These are phyloP conservation scores for Anguilla rostrata DNA, from an alignment of 2,113 vertebrate genomes.

Conservation along the genomic window DNA sequence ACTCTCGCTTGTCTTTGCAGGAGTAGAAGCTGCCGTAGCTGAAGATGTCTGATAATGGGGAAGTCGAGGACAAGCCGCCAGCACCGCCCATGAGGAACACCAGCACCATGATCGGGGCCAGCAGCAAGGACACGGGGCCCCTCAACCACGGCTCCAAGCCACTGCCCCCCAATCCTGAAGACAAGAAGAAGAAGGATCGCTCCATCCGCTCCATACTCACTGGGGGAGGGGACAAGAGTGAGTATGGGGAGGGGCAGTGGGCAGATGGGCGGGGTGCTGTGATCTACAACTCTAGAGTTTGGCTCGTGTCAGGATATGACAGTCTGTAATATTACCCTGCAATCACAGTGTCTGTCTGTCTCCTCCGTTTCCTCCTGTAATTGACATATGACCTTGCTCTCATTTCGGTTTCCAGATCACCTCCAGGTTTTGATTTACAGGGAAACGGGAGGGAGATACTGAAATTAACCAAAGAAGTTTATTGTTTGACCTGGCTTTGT, in stretches of 20 bases:
- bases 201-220: slow-evolving; percentile 89
- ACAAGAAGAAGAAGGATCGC: slow-evolving; percentile 91
- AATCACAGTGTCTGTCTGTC: not conserved
- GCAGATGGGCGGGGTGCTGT: not conserved
- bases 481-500: not conserved
- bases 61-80: slow-evolving; percentile 92
- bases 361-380: not conserved
- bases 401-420: not conserved
- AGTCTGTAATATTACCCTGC: not conserved
- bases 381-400: not conserved
- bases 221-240: slow-evolving; percentile 89
- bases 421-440: not conserved
- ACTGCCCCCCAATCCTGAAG: slow-evolving; percentile 91
- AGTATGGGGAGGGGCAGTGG: slow-evolving; percentile 35
- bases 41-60: slow-evolving; percentile 95
- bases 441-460: not conserved
- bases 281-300: not conserved
- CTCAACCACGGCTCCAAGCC: slow-evolving; percentile 93
- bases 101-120: slow-evolving; percentile 91
- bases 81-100: slow-evolving; percentile 96
- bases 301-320: not conserved
- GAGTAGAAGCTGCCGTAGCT: slow-evolving; percentile 59
- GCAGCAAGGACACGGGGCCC: slow-evolving; percentile 80
- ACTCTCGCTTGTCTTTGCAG: slow-evolving; percentile 38
- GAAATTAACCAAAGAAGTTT: not conserved